Evolutionary conservation across 2,888 invertebrate species (phyloP).

Genomic region (Sarcophaga variegata): DNA sequence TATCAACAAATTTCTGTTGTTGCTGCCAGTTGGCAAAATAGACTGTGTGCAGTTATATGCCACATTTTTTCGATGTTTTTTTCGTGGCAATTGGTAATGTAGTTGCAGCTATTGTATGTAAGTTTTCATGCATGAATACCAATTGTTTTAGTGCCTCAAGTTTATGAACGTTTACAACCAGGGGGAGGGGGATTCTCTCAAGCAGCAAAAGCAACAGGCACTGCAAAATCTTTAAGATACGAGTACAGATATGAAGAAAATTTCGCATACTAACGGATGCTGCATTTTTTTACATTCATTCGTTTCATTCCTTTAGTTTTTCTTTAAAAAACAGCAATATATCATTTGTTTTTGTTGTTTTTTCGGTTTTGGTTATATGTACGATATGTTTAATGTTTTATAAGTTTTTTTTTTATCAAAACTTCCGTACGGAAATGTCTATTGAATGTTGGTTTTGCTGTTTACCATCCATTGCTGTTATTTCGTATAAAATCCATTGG

Average conservation of each 20-base stretch:
- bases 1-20: not conserved
- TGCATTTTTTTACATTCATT: constrained; percentile 45
- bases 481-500: not conserved
- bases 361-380: not conserved
- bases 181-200: not conserved
- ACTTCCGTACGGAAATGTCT: constrained; percentile 68
- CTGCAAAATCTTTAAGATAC: constrained; percentile 30
- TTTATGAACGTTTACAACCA: constrained; percentile 54
- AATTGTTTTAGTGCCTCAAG: constrained; percentile 66
- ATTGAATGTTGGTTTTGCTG: constrained; percentile 53
- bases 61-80: not conserved
- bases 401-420: constrained; percentile 2
- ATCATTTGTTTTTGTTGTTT: constrained; percentile 27
- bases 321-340: not conserved
- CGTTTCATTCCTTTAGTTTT: constrained; percentile 40
- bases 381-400: not conserved
- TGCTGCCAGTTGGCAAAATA: constrained; percentile 51
- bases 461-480: not conserved
- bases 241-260: not conserved
- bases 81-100: constrained; percentile 9
- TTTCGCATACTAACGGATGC: constrained; percentile 56
- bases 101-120: constrained; percentile 5
- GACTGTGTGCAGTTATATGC: constrained; percentile 25
- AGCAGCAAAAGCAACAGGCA: constrained; percentile 1
- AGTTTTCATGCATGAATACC: constrained; percentile 65